Conservation (phyloP, 2,797 vertebrate species). For the Tapirus indicus region DNA sequence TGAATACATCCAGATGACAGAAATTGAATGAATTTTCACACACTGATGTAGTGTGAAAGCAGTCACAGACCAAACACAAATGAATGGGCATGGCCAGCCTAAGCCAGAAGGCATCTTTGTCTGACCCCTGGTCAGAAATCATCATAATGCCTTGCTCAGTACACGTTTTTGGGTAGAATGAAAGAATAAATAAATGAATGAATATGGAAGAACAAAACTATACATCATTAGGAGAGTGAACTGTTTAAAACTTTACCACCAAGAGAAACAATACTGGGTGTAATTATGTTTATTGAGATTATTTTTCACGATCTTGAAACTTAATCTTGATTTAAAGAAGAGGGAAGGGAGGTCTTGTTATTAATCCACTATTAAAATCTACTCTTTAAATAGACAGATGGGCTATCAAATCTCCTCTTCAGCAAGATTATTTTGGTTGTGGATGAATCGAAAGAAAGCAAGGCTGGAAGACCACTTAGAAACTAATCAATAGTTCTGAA, state of each 20-base stretch:
- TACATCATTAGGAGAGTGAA: neutral
- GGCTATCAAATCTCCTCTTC: neutral
- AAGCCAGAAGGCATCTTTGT: neutral
- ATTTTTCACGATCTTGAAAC: neutral
- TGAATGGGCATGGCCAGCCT: neutral
- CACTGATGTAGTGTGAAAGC: neutral
- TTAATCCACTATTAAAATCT: neutral
- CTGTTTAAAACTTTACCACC: neutral
- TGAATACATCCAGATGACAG: neutral
- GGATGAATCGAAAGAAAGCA: neutral
- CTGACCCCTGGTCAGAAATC: neutral
- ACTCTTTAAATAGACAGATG: neutral
- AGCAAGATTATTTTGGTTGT: neutral
- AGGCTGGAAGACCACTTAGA: neutral
- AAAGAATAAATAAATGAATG: neutral
- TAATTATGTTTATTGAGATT: neutral
- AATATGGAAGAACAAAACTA: neutral
- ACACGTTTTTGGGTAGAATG: neutral
- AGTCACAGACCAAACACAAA: neutral
- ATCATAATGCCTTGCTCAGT: neutral
- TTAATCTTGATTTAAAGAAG: neutral
- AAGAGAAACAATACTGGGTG: neutral
- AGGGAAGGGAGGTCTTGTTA: neutral
- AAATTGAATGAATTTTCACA: neutral
- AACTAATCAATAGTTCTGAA: neutral